These are phyloP conservation scores for Varanus salvator DNA, from an alignment of 2,113 vertebrate genomes.

Conservation along the genomic window DNA sequence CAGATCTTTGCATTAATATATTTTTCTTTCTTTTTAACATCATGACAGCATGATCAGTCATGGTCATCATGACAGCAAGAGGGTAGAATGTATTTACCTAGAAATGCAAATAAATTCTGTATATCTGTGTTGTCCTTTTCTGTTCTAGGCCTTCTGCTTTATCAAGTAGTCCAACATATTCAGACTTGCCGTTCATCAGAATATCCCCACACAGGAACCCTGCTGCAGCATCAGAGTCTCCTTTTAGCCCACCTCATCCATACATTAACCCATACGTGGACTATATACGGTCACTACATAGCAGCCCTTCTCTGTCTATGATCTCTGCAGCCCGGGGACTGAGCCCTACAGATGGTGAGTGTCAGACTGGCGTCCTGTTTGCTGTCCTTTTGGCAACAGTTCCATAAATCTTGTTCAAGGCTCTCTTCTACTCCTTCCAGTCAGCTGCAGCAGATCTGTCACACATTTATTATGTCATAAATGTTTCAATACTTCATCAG, in stretches of 20 bases:
- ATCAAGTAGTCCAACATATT: slow-evolving; percentile 92
- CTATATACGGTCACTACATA: slow-evolving; percentile 97
- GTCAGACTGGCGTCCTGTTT: slow-evolving; percentile 67
- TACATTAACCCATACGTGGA: slow-evolving; percentile 99
- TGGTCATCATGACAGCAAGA: neutral
- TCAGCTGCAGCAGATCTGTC: slow-evolving; percentile 69
- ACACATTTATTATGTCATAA: slow-evolving; percentile 77
- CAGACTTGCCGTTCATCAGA: slow-evolving; percentile 96
- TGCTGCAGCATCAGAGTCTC: slow-evolving; percentile 89
- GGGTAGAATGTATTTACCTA: neutral
- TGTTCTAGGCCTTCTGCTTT: slow-evolving; percentile 89
- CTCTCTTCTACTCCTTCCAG: slow-evolving; percentile 57
- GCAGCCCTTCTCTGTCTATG: slow-evolving; percentile 96
- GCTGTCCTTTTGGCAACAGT: slow-evolving; percentile 62
- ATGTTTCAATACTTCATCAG: slow-evolving; percentile 78
- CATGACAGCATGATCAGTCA: neutral
- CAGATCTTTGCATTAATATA: neutral
- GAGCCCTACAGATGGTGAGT: slow-evolving; percentile 95
- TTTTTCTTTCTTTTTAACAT: neutral
- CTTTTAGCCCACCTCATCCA: slow-evolving; percentile 94
- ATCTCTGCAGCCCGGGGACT: slow-evolving; percentile 93
- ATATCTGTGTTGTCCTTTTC: slow-evolving; percentile 44
- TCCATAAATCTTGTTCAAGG: slow-evolving; percentile 75
- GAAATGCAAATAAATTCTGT: slow-evolving; percentile 35
- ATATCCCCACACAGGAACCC: slow-evolving; percentile 97